phyloP scores from a whole-genome alignment of 2,113 vertebrate genomes.

The Oophaga pumilio region DNA sequence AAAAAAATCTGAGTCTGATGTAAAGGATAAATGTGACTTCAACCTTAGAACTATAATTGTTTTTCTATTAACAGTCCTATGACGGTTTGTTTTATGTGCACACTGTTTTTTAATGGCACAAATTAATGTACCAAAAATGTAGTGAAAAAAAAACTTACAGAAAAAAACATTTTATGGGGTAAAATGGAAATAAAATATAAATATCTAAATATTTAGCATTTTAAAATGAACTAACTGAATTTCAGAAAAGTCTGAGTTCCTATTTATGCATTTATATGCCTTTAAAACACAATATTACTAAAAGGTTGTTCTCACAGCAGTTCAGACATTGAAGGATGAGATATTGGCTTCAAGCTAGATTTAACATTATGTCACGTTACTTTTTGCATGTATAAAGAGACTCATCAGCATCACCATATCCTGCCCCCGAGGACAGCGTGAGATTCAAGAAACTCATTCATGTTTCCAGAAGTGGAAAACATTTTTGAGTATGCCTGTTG shows the following conservation, averaged over 20 bases:
- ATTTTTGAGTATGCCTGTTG: conserved; percentile 25
- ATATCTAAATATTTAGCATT: too few relatives aligned
- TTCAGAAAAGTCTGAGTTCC: not conserved
- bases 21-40: too few relatives aligned
- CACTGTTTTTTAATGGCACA: too few relatives aligned
- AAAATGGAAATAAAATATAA: too few relatives aligned
- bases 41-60: too few relatives aligned
- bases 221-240: not conserved
- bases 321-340: conserved; percentile 14
- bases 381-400: conserved; percentile 16
- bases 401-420: not conserved
- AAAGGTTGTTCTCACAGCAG: not conserved
- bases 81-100: too few relatives aligned
- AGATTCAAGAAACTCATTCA: not conserved
- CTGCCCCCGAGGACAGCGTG: not conserved
- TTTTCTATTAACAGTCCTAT: too few relatives aligned
- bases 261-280: not conserved
- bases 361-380: conserved; percentile 7
- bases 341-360: conserved; percentile 8
- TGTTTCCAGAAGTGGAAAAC: not conserved
- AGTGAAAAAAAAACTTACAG: too few relatives aligned
- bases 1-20: too few relatives aligned
- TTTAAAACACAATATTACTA: not conserved
- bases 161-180: too few relatives aligned
- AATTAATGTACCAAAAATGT: too few relatives aligned